Percentiles rank a stretch among this genome's conserved stretches.
Evolutionary conservation across 2,113 vertebrate genomes (phyloP).

Genomic region (Phalacrocorax aristotelis): DNA sequence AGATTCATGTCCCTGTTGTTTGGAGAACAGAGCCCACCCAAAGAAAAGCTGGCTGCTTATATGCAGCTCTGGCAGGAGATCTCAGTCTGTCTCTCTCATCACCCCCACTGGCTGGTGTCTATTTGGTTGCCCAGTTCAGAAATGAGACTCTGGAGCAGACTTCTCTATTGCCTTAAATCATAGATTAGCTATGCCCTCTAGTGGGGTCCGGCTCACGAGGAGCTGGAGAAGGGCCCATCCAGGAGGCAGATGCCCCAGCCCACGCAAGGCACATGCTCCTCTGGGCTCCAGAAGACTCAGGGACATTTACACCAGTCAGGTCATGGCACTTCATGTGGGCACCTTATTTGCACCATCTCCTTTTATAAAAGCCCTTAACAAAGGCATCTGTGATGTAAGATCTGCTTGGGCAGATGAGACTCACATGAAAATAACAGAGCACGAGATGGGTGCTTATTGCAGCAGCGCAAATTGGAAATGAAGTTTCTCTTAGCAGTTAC

Average conservation of each 20-base stretch:
- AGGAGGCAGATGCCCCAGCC: neutral
- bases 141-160: neutral
- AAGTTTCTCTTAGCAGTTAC: neutral
- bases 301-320: neutral
- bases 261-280: rapidly evolving
- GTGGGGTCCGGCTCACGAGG: neutral
- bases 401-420: neutral
- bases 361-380: neutral
- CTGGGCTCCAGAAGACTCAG: neutral
- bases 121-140: neutral
- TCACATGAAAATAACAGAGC: neutral
- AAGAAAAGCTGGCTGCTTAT: neutral
- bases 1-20: rapidly evolving
- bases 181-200: constrained; percentile 43
- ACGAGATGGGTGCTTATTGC: neutral
- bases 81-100: rapidly evolving
- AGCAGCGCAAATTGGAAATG: neutral
- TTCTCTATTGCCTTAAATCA: rapidly evolving
- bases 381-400: neutral
- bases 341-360: neutral
- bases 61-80: neutral
- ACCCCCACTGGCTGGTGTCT: neutral
- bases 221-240: neutral
- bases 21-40: neutral
- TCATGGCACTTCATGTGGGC: rapidly evolving